phyloP scores from a whole-genome alignment of 1,140 invertebrate species.

The Pseudoatta argentina region DNA sequence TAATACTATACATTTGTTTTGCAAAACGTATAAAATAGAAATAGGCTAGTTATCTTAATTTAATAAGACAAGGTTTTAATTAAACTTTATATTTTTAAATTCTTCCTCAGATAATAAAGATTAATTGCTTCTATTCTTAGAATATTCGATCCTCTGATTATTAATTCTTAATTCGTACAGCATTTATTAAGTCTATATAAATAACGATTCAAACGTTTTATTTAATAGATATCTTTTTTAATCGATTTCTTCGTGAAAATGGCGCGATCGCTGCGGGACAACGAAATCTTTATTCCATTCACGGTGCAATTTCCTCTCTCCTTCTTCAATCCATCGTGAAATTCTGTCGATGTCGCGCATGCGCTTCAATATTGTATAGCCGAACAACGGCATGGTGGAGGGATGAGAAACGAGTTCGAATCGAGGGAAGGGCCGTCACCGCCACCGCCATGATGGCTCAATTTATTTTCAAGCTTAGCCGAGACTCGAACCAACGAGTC shows the following conservation, averaged over 20 bases:
- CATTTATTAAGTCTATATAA: background rate
- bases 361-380: conserved; percentile 45
- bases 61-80: background rate
- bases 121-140: background rate
- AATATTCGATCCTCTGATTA: background rate
- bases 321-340: conserved; percentile 54
- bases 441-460: conserved; percentile 58
- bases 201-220: conserved; percentile 13
- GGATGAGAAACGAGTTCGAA: conserved; percentile 50
- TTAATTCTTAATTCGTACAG: background rate
- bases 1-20: background rate
- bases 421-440: conserved; percentile 27
- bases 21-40: background rate
- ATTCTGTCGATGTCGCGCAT: conserved; percentile 63
- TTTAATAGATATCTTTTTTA: conserved; percentile 13
- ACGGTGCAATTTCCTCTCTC: conserved; percentile 52
- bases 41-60: background rate
- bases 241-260: conserved; percentile 34
- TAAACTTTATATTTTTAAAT: background rate
- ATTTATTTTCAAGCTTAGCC: conserved; percentile 80
- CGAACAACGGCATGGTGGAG: background rate
- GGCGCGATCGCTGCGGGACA: background rate
- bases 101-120: background rate
- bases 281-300: conserved; percentile 45
- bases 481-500: conserved; percentile 84